Percentiles rank a stretch among this genome's conserved stretches.
Conservation (phyloP, 2,888 invertebrate species). For the Macrosiphum euphorbiae region DNA sequence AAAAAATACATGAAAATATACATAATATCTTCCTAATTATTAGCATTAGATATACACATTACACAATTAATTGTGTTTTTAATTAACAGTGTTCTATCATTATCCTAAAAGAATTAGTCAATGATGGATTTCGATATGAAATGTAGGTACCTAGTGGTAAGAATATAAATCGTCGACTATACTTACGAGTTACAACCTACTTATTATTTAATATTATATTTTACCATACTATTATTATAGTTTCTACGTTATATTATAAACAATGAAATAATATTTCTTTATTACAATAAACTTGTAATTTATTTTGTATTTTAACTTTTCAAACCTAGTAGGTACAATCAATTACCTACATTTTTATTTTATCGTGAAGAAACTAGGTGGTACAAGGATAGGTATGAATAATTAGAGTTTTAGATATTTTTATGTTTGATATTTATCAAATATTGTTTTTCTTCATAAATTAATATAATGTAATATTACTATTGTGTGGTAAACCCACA, state of each 20-base stretch:
- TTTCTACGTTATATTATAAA: background rate
- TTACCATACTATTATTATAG: background rate
- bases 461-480: background rate
- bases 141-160: background rate
- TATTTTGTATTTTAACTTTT: background rate
- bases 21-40: background rate
- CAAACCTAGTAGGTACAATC: background rate
- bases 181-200: too few species aligned
- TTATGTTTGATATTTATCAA: background rate
- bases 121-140: background rate
- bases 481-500: too few species aligned
- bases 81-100: background rate
- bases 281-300: background rate
- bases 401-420: background rate
- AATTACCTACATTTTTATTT: background rate
- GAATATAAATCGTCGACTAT: too few species aligned
- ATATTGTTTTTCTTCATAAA: background rate
- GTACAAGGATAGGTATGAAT: too few species aligned
- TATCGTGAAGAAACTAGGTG: too few species aligned
- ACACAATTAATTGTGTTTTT: slow-evolving; percentile 9
- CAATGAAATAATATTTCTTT: background rate
- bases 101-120: background rate
- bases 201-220: too few species aligned
- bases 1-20: slow-evolving; percentile 13
- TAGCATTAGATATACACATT: background rate